Evolutionary conservation across 2,797 vertebrate genomes (phyloP).

Genomic region (Ceyx erithaca): DNA sequence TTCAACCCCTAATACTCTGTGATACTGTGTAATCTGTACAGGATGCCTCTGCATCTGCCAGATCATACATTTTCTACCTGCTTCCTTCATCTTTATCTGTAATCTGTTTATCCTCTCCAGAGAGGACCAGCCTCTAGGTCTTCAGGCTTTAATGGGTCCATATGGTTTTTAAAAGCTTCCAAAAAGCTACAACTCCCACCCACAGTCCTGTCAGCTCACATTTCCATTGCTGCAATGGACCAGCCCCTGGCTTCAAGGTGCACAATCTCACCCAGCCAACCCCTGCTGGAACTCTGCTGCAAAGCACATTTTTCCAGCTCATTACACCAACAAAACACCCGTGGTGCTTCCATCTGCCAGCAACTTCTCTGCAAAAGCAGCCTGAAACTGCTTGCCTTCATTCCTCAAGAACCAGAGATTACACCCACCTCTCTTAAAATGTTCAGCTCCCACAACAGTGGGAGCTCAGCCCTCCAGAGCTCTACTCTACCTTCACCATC

Average conservation of each 20-base stretch:
- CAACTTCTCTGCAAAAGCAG: background rate
- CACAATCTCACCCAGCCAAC: background rate
- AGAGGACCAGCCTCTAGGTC: background rate
- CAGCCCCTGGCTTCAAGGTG: background rate
- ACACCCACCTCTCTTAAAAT: background rate
- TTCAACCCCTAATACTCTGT: no score
- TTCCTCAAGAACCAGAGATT: background rate
- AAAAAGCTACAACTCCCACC: background rate
- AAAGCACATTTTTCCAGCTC: slow-evolving; percentile 14
- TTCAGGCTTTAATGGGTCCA: background rate
- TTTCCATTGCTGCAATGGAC: background rate
- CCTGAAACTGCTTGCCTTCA: background rate
- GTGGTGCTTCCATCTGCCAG: background rate
- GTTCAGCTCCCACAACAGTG: background rate
- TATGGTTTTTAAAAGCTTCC: background rate
- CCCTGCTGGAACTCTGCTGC: background rate
- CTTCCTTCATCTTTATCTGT: background rate
- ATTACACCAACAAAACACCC: background rate
- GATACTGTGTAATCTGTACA: background rate
- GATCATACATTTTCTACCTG: background rate
- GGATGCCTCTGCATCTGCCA: background rate
- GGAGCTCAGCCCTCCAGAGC: background rate
- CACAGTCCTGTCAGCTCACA: background rate
- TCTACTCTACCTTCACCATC: background rate
- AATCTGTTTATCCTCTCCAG: background rate